Conservation (phyloP, 2,113 vertebrate genomes). For the Alectura lathami region DNA sequence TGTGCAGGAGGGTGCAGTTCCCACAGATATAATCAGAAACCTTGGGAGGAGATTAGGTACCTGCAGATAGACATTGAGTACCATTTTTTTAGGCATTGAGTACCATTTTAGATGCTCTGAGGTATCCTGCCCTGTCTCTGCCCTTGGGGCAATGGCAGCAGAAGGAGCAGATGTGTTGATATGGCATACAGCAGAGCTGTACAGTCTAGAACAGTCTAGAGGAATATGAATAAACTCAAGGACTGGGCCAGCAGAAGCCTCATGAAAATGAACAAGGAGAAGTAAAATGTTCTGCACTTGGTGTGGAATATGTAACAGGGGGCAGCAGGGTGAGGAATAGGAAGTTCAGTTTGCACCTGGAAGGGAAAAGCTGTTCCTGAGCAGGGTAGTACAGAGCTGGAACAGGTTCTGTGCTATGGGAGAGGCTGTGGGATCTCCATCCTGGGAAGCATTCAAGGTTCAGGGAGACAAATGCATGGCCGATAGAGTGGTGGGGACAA, state of each 20-base stretch:
- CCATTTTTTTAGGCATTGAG: too few relatives aligned
- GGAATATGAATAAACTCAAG: neutral
- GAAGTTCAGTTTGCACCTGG: neutral
- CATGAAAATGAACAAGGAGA: neutral
- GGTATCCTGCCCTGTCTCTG: neutral
- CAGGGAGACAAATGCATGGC: neutral
- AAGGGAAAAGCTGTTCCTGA: neutral
- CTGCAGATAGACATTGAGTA: neutral
- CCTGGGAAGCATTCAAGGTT: neutral
- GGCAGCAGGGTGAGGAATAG: neutral
- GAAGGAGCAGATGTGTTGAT: neutral
- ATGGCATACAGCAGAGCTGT: neutral
- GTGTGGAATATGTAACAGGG: too few relatives aligned
- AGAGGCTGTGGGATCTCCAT: neutral
- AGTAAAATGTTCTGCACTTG: neutral
- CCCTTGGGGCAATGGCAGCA: neutral
- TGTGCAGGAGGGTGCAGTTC: neutral
- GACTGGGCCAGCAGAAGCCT: neutral
- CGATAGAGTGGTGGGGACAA: fast-evolving
- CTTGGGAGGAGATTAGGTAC: neutral
- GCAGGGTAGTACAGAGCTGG: neutral
- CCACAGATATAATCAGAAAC: neutral
- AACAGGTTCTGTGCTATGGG: neutral
- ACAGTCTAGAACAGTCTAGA: too few relatives aligned
- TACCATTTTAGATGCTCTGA: neutral